Conservation (phyloP, 2,888 invertebrate genomes). For the Pseudococcus longispinus region DNA sequence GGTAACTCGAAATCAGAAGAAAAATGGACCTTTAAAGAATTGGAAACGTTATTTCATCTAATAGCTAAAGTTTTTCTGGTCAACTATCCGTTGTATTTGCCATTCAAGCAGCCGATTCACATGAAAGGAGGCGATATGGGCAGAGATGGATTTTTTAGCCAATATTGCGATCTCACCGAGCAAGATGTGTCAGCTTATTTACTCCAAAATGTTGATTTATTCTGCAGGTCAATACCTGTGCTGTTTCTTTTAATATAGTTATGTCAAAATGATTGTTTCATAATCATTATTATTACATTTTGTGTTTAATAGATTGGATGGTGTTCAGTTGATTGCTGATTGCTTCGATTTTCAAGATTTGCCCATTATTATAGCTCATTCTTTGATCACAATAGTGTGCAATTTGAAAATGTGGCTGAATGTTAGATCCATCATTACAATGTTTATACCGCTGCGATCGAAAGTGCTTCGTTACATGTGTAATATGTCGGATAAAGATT, state of each 20-base stretch:
- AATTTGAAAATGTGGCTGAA: slow-evolving; percentile 94
- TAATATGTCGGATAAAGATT: slow-evolving; percentile 87
- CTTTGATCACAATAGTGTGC: slow-evolving; percentile 88
- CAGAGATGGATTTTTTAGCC: slow-evolving; percentile 82
- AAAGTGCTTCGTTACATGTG: slow-evolving; percentile 93
- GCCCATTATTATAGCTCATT: slow-evolving; percentile 88
- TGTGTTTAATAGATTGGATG: slow-evolving; percentile 71
- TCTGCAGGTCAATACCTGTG: slow-evolving; percentile 72
- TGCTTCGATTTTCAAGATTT: slow-evolving; percentile 82
- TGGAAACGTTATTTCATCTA: slow-evolving; percentile 86
- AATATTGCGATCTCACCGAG: slow-evolving; percentile 91
- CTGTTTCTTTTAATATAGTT: neutral
- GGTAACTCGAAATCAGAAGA: slow-evolving; percentile 58
- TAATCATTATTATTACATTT: neutral
- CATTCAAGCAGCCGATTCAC: slow-evolving; percentile 66
- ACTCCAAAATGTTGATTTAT: slow-evolving; percentile 88
- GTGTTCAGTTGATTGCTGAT: slow-evolving; percentile 83
- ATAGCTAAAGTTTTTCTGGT: slow-evolving; percentile 86
- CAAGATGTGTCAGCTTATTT: slow-evolving; percentile 91
- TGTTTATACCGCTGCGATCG: slow-evolving; percentile 85
- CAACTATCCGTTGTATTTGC: slow-evolving; percentile 85
- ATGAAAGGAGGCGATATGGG: slow-evolving; percentile 82
- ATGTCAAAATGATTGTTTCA: neutral
- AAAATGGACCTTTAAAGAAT: slow-evolving; percentile 80
- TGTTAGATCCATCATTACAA: slow-evolving; percentile 85